Base-by-base conservation (phyloP, 64 coral and sea anemone species). In the Stichodactyla mertensii region DNA sequence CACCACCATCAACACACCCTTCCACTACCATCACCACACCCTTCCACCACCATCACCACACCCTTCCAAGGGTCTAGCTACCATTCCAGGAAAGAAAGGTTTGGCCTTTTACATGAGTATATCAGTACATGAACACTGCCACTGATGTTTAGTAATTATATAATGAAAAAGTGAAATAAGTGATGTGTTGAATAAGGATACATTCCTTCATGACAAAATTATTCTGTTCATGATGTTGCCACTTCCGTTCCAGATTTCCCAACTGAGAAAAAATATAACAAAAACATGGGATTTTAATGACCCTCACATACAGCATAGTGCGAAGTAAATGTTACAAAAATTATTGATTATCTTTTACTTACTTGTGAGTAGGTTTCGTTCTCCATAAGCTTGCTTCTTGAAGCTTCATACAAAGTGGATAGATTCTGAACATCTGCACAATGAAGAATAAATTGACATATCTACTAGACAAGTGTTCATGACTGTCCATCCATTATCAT, bases 151-250 rank as follows among this genome's bases (percentile, higher is more conserved):
- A 45, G 36, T 45, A 45, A 45, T 45, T 45, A 45, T 45, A 58
- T 9, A 6, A 11, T 11, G 8, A 58, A 58, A 1, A 58, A 4
- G 56, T 15, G 14, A 58, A 11, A 58, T 11, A 15, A 15, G 14
- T 11, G 14, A 11, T 58, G 56, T 1, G 14, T 1, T 58, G 4
- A 36, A 23, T 8, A 89, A 89, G 85, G 88, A 94, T 94, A 94
- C 92, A 99, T 83, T 99, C 97, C 79, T 99, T 95, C 97, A 99
- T 99, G 4, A 99, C 93, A 88, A 91, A 95, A 88, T 99, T 99
- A 71, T 99, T 99, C 84, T 99, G 97, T 71, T 99, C 97, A 22
- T 95, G 90, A 54, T 99, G 97, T 9, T 95, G 93, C 97, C 93
- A 99, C 53, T 99, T 99, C 66, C 97, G 53, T 55, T 99, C 97